Evolutionary conservation across 2,888 invertebrate genomes (phyloP), one percentile per base, ranked within the genome.

Genomic region (Epicampocera succincta): DNA sequence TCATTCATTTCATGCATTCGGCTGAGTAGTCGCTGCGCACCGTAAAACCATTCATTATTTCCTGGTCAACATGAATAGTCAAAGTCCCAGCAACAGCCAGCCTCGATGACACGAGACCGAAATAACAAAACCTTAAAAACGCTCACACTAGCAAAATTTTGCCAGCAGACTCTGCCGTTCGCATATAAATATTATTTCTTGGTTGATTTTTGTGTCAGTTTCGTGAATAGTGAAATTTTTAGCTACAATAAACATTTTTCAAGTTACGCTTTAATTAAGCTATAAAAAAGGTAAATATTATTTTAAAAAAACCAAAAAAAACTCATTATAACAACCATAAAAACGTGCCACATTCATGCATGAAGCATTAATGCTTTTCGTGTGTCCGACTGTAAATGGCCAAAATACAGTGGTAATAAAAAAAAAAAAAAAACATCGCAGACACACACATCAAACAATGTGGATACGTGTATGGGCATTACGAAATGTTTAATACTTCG

Each of bases 281-380:
- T 63, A 48, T 19, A 71, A 21, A 77, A 77, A 54, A 65, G 12
- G 25, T 29, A 19, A 12, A 17, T 38, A n/a, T n/a, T n/a, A n/a
- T n/a, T n/a, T n/a, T n/a, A 17, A 33, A 54, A 46, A 46, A 15
- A 15, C 63, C 4, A 46, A 52, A 58, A 65, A 65, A 40, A 40
- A 71, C 46, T 17, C 44, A 17, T 58, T 65, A 58, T 63, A 80
- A 52, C 48, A 58, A 60, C 50, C 63, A 80, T 69, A 65, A 74
- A 68, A 74, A 73, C 73, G 66, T 79, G 78, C 48, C 73, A 75
- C 69, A 71, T 71, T 33, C 33, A 8, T 33, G 33, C 33, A 58
- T 65, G 74, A 44, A 25, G 33, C 33, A 65, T 33, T 33, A 61
- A 63, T 12, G 46, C 15, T 3, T 48, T 60, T 29, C 25, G 13